A percentile compares a stretch with the other conserved stretches of the same genome.
phyloP scores from a whole-genome alignment of 2,888 invertebrate species.

The Drosophila quinaria region DNA sequence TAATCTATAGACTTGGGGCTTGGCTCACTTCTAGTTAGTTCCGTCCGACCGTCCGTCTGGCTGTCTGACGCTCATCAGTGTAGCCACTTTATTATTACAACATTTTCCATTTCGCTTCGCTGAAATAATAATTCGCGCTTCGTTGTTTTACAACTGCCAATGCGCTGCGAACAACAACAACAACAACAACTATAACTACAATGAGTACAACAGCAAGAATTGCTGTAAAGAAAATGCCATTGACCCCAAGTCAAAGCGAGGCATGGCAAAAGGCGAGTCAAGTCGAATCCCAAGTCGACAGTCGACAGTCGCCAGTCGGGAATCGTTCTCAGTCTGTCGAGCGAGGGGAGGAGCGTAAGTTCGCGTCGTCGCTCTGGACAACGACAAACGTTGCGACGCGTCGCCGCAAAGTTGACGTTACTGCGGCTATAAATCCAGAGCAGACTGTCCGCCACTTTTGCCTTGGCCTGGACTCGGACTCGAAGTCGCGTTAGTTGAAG shows the following conservation, averaged over 20 bases:
- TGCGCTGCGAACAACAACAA: conserved; percentile 34
- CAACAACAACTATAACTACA: conserved; percentile 4
- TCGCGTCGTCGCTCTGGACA: conserved; percentile 20
- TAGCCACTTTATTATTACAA: conserved; percentile 78
- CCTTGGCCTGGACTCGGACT: conserved; percentile 70
- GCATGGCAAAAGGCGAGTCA: conserved; percentile 20
- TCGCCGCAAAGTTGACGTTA: conserved; percentile 40
- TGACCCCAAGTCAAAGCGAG: conserved; percentile 44
- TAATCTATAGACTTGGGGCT: conserved; percentile 62
- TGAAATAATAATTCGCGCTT: conserved; percentile 80
- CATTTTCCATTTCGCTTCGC: conserved; percentile 78
- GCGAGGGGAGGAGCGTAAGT: conserved; percentile 10
- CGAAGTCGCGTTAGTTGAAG: conserved; percentile 4
- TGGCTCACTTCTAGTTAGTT: conserved; percentile 60
- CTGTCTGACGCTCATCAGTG: conserved; percentile 22
- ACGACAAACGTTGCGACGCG: conserved; percentile 46
- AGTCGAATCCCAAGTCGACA: conserved; percentile 29
- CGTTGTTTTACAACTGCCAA: conserved; percentile 73
- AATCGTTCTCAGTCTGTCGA: conserved; percentile 36
- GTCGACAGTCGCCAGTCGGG: conserved; percentile 31
- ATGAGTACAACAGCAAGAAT: conserved; percentile 30
- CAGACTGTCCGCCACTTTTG: conserved; percentile 71
- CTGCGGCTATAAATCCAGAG: conserved; percentile 76
- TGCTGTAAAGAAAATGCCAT: conserved; percentile 58
- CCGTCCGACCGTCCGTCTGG: conserved; percentile 33